Evolutionary conservation across 2,797 vertebrate genomes (phyloP).

Genomic region (Crenuchus spilurus): DNA sequence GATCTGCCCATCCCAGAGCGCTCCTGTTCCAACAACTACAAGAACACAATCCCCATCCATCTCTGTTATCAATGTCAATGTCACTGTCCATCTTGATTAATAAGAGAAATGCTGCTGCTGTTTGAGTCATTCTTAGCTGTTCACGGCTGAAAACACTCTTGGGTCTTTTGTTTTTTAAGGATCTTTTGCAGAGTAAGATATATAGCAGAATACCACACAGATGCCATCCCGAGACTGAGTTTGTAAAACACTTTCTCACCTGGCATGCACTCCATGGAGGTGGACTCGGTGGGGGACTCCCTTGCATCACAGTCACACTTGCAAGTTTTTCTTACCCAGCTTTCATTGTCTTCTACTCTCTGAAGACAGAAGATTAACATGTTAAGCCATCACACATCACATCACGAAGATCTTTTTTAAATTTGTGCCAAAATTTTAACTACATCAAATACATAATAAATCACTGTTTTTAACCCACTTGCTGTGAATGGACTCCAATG

Average conservation of each 20-base stretch:
- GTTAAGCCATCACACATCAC: not conserved
- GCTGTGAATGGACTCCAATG: conserved; percentile 38
- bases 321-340: conserved; percentile 87
- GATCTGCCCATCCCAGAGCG: conserved; percentile 13
- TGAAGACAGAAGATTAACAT: conserved; percentile 11
- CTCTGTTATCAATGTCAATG: conserved; percentile 18
- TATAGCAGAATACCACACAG: no score
- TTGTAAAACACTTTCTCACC: conserved; percentile 64
- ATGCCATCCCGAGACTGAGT: not conserved
- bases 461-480: conserved; percentile 42
- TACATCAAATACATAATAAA: not conserved
- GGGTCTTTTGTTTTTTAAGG: not conserved
- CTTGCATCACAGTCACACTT: conserved; percentile 88
- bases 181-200: no score
- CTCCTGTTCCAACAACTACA: not conserved
- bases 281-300: conserved; percentile 74
- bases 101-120: no score
- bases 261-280: conserved; percentile 78
- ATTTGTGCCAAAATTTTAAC: not conserved
- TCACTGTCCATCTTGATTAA: not conserved
- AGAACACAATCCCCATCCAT: conserved; percentile 29
- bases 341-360: conserved; percentile 77
- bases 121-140: no score
- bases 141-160: not conserved
- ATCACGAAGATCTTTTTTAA: not conserved